Percentiles rank a stretch among this genome's conserved stretches.
phyloP scores from a whole-genome alignment of 2,888 invertebrate genomes.

The Hedya salicella region DNA sequence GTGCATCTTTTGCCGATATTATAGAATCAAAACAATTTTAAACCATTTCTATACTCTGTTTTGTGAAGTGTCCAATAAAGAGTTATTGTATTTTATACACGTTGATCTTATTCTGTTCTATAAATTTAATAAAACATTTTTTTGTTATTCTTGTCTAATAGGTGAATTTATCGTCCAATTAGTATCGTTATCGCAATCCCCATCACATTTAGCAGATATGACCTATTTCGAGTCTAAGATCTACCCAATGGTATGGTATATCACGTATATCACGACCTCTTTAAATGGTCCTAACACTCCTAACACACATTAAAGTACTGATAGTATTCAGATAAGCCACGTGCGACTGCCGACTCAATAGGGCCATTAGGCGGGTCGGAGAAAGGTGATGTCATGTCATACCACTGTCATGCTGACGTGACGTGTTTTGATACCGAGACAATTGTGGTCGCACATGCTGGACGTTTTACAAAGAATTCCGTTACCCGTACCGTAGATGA shows the following conservation, averaged over 20 bases:
- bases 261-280: not conserved
- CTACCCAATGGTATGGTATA: not conserved
- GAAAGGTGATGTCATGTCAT: conserved; percentile 26
- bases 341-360: conserved; percentile 11
- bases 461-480: not conserved
- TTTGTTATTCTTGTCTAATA: too few species aligned
- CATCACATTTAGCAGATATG: not conserved
- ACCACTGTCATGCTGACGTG: conserved; percentile 3
- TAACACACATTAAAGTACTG: too few species aligned
- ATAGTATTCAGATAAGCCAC: conserved; percentile 8
- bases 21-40: too few species aligned
- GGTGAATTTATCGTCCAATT: too few species aligned
- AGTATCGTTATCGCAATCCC: too few species aligned
- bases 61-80: too few species aligned
- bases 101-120: too few species aligned
- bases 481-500: not conserved
- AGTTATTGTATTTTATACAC: too few species aligned
- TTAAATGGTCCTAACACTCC: too few species aligned
- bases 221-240: not conserved
- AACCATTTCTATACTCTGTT: too few species aligned
- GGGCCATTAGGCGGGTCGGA: conserved; percentile 22
- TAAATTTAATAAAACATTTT: too few species aligned
- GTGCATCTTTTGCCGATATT: too few species aligned
- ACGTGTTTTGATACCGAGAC: conserved; percentile 1
- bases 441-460: not conserved